These are phyloP conservation scores for Tupaia chinensis DNA, from an alignment of 2,113 vertebrate species.

Conservation along the genomic window DNA sequence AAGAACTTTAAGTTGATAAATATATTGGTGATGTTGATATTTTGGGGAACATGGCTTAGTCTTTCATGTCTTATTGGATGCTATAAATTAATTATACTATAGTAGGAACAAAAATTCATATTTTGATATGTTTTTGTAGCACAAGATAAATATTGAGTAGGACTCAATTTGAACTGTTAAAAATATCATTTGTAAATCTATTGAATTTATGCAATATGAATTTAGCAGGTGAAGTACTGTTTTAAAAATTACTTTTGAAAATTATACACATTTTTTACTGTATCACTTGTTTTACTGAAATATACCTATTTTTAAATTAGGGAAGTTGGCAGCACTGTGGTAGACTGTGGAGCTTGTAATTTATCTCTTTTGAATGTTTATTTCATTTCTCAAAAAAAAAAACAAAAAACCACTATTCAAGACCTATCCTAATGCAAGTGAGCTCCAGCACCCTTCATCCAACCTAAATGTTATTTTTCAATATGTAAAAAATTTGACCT, in stretches of 20 bases:
- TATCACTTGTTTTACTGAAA: slow-evolving; percentile 59
- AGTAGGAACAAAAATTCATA: slow-evolving; percentile 4
- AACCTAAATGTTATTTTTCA: neutral
- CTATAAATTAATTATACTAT: slow-evolving; percentile 25
- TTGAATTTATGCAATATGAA: slow-evolving; percentile 30
- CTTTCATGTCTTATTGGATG: slow-evolving; percentile 5
- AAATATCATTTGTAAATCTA: slow-evolving; percentile 49
- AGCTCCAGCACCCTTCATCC: neutral
- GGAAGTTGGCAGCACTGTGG: neutral
- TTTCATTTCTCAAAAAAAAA: slow-evolving; percentile 42
- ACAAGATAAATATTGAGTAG: slow-evolving; percentile 57
- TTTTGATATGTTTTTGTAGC: slow-evolving; percentile 36
- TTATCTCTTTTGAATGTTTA: slow-evolving; percentile 31
- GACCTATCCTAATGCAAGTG: slow-evolving; percentile 6
- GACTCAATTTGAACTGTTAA: slow-evolving; percentile 32
- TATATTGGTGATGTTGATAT: slow-evolving; percentile 23
- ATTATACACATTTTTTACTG: neutral
- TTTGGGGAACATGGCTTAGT: slow-evolving; percentile 25
- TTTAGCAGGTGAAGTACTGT: slow-evolving; percentile 28
- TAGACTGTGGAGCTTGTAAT: slow-evolving; percentile 14
- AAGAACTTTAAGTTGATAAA: slow-evolving; percentile 1
- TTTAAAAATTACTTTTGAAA: slow-evolving; percentile 55
- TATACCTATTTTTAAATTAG: slow-evolving; percentile 38
- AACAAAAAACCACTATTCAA: neutral
- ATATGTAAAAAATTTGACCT: neutral